Evolutionary conservation across 1,140 invertebrate species (phyloP), one percentile per base, ranked within the genome.

Genomic region (Saccostrea glomerata): DNA sequence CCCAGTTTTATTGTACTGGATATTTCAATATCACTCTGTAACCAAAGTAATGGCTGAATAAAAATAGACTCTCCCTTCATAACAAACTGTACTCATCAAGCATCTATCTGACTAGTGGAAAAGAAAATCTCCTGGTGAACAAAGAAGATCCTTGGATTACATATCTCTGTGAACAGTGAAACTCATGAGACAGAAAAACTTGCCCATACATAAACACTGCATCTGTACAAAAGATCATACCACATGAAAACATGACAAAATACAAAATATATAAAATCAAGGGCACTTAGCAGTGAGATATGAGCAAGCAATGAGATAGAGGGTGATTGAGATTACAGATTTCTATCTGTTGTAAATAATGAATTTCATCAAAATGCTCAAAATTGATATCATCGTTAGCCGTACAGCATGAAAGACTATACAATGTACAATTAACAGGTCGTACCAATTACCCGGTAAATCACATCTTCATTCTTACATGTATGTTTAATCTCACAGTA

Each of bases 11-110:
- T 77, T 77, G 23, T 25, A 77, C 70, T 77, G 70, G 70, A 36
- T 77, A 77, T 77, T 36, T 77, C 70, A 77, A 77, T 77, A 77
- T 77, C 70, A 77, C 70, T 66, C 60, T 77, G 70, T 77, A 77
- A 77, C 70, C 70, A 77, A 15, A 77, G 70, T 30, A 77, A 77
- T 25, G 25, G 70, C 11, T 77, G 23, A 30, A 77, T 77, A 77
- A 77, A 77, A 77, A 77, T 77, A 77, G 70, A 77, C 70, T 36
- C 25, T 77, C 17, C 23, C 17, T 77, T 77, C 30, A 15, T 30
- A 77, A 77, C 70, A 40, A 36, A 5, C 30, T 36, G 12, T 73
- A 23, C 25, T 77, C 70, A 77, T 77, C 70, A 77, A 77, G 70
- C 23, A 77, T 66, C 60, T 66, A 66, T 77, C 70, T 77, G 70